Evolutionary conservation across 92 coral and sea anemone genomes (phyloP).

Genomic region (Phenganax marumi): DNA sequence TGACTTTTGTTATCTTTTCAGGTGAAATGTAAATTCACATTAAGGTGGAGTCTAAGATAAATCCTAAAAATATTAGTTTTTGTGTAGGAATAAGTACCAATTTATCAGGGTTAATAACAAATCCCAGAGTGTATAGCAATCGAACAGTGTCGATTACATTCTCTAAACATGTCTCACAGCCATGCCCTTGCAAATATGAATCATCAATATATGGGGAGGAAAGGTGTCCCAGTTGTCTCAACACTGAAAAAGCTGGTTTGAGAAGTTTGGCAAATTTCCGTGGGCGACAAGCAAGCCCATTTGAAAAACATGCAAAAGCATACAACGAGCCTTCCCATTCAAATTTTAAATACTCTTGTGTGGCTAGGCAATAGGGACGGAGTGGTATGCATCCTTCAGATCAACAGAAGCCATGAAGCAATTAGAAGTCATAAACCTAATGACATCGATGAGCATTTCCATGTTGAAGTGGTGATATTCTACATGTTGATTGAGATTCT

Average conservation of each 20-base stretch:
- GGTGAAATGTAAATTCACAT: too few species aligned
- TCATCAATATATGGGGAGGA: too few species aligned
- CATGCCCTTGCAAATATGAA: slow-evolving; percentile 48
- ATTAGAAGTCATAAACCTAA: slow-evolving; percentile 47
- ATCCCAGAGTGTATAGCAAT: too few species aligned
- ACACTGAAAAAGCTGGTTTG: too few species aligned
- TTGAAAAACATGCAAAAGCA: slow-evolving; percentile 53
- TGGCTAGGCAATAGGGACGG: slow-evolving; percentile 48
- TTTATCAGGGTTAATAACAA: slow-evolving; percentile 32
- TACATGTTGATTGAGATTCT: too few species aligned
- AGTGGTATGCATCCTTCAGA: slow-evolving; percentile 42
- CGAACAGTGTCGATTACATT: too few species aligned
- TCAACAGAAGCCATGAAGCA: too few species aligned
- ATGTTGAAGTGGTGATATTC: too few species aligned
- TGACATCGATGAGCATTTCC: slow-evolving; percentile 38
- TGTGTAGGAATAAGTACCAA: slow-evolving; percentile 28
- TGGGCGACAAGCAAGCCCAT: too few species aligned
- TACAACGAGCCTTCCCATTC: slow-evolving; percentile 43
- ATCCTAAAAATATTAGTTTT: too few species aligned
- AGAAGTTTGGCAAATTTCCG: too few species aligned
- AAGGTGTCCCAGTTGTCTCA: slow-evolving; percentile 40
- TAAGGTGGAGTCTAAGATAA: slow-evolving; percentile 50
- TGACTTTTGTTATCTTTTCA: background rate
- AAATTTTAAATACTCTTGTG: slow-evolving; percentile 44
- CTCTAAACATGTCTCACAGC: slow-evolving; percentile 32